A percentile compares a stretch with the other conserved stretches of the same genome.
Conservation (phyloP, 2,797 vertebrate genomes). For the Bradypus variegatus region DNA sequence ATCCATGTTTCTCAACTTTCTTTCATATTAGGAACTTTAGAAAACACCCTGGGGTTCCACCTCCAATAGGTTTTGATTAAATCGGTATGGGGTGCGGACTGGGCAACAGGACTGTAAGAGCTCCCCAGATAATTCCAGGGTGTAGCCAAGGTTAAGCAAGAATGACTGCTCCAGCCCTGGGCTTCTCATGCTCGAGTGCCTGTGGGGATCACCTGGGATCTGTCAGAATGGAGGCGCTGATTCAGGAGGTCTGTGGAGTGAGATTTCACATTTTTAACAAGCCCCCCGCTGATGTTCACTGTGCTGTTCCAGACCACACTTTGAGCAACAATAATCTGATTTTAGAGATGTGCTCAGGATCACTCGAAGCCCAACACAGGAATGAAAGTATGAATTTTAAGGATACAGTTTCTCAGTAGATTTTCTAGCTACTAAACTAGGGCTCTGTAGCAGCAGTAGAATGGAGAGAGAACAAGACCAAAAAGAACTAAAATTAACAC, state of each 20-base stretch:
- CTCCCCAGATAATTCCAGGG: background rate
- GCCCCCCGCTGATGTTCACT: background rate
- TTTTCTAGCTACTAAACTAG: background rate
- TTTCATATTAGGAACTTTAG: background rate
- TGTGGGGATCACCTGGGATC: background rate
- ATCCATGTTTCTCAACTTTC: background rate
- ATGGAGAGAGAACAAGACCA: background rate
- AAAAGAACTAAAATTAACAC: background rate
- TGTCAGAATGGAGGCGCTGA: background rate
- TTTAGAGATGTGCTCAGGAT: background rate
- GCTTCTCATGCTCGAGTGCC: background rate
- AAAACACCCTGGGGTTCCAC: background rate
- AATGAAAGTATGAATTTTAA: background rate
- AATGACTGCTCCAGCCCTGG: background rate
- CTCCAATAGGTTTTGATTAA: background rate
- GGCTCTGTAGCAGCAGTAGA: background rate
- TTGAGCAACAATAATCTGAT: background rate
- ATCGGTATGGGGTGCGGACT: background rate
- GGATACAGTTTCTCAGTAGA: background rate
- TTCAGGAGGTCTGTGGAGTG: background rate
- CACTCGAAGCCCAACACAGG: background rate
- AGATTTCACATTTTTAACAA: background rate
- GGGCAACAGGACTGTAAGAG: background rate
- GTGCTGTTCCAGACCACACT: background rate
- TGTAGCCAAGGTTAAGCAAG: background rate